Conservation (phyloP, 2,888 invertebrate species). For the Cephus pulcher region DNA sequence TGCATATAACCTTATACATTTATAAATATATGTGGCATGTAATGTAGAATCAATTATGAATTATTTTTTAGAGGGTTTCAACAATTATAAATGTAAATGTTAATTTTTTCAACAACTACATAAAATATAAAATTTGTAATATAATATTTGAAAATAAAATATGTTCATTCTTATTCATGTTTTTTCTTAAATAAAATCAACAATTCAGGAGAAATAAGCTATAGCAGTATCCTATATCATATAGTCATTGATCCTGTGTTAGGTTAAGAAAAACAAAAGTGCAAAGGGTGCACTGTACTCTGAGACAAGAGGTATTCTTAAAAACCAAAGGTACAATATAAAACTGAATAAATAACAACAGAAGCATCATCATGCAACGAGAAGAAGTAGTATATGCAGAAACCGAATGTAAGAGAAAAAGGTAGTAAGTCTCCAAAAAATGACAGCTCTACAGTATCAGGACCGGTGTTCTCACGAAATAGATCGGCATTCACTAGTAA, state of each 20-base stretch:
- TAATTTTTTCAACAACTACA: background rate
- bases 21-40: background rate
- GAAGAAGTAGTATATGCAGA: background rate
- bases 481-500: slow-evolving; percentile 8
- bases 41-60: background rate
- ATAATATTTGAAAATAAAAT: background rate
- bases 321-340: background rate
- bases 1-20: background rate
- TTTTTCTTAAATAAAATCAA: background rate
- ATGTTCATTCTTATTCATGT: background rate
- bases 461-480: background rate
- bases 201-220: background rate
- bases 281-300: background rate
- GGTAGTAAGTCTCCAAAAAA: slow-evolving; percentile 21
- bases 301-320: background rate
- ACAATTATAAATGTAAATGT: background rate
- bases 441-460: slow-evolving; percentile 22
- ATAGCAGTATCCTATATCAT: slow-evolving; percentile 2
- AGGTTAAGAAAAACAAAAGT: slow-evolving; percentile 31
- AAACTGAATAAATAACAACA: background rate
- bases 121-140: background rate
- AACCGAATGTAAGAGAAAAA: background rate
- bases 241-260: slow-evolving; percentile 17
- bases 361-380: background rate
- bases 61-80: background rate